Evolutionary conservation across 2,888 invertebrate species (phyloP).

Genomic region (Papilio protenor): DNA sequence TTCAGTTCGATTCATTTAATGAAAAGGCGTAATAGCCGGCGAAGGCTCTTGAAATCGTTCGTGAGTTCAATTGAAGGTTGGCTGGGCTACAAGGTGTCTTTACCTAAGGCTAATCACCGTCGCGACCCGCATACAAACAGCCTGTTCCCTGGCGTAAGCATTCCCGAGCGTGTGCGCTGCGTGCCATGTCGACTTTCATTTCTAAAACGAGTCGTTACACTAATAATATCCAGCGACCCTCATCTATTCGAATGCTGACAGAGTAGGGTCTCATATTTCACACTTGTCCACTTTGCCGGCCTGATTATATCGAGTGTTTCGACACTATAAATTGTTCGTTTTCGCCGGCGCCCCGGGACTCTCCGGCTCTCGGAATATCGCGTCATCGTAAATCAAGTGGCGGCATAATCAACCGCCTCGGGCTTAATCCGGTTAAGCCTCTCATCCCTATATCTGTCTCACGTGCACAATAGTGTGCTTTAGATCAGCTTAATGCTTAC

Average conservation of each 20-base stretch:
- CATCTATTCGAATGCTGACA: conserved; percentile 67
- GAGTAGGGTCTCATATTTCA: conserved; percentile 73
- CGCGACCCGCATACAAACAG: conserved; percentile 79
- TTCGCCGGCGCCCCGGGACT: conserved; percentile 53
- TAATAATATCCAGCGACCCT: conserved; percentile 58
- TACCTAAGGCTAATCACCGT: conserved; percentile 74
- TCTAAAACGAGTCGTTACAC: conserved; percentile 55
- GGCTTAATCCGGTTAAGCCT: conserved; percentile 78
- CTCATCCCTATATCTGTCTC: conserved; percentile 76
- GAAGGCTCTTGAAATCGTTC: conserved; percentile 50
- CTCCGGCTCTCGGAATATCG: conserved; percentile 57
- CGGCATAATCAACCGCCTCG: conserved; percentile 77
- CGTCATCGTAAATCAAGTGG: conserved; percentile 81
- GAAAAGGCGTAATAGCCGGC: conserved; percentile 17
- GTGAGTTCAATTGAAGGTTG: conserved; percentile 52
- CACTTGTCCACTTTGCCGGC: conserved; percentile 62
- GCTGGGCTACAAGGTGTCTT: conserved; percentile 61
- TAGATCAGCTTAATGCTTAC: conserved; percentile 57
- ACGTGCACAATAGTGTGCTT: conserved; percentile 73
- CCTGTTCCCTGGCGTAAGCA: conserved; percentile 69
- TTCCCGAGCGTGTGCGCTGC: conserved; percentile 60
- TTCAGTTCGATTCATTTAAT: conserved; percentile 34
- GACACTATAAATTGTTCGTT: conserved; percentile 77
- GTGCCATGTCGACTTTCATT: conserved; percentile 57
- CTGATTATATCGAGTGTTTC: conserved; percentile 71